Conservation (phyloP, 2,797 vertebrate genomes). For the Perodicticus potto region DNA sequence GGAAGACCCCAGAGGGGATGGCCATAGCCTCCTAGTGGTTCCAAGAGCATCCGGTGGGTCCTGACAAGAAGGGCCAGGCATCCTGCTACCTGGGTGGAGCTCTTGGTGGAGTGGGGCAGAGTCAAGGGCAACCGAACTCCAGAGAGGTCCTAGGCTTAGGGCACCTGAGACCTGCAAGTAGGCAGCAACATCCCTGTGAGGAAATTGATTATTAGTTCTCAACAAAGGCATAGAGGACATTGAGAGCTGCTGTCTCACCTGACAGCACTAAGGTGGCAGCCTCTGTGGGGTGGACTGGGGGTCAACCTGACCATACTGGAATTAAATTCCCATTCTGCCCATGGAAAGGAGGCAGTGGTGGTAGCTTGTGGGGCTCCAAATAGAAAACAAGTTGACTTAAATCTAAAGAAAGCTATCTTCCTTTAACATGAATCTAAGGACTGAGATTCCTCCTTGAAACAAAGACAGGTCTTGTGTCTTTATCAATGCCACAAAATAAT, state of each 20-base stretch:
- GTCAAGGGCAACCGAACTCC: background rate
- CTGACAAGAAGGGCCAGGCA: background rate
- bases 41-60: background rate
- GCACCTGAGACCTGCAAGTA: background rate
- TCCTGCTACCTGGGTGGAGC: background rate
- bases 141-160: background rate
- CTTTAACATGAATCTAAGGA: background rate
- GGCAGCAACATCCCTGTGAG: background rate
- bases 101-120: background rate
- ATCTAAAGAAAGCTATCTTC: background rate
- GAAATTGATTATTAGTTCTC: background rate
- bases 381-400: background rate
- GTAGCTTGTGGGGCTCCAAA: background rate
- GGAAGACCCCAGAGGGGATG: background rate
- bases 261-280: background rate
- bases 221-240: background rate
- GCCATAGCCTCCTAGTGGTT: background rate
- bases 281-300: no score
- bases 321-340: background rate
- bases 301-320: background rate
- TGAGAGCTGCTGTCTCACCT: background rate
- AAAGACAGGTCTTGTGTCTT: background rate
- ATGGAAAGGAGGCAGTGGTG: background rate
- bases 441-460: background rate
- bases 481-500: background rate